phyloP scores from a whole-genome alignment of 2,113 vertebrate genomes.

The Datnioides undecimradiatus region DNA sequence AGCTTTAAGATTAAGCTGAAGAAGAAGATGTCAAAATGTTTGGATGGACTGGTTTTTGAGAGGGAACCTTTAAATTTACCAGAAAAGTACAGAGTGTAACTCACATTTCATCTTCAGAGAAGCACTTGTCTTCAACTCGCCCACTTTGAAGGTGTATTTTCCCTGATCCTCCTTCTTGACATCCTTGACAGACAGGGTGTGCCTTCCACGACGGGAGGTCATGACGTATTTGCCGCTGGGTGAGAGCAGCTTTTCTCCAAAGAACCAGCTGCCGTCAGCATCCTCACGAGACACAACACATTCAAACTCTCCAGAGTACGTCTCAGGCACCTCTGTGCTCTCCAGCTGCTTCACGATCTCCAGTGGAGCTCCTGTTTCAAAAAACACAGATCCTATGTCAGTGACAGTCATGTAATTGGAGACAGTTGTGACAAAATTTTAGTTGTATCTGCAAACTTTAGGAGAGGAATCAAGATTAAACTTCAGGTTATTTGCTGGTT shows the following conservation, averaged over 20 bases:
- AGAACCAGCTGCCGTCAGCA: conserved; percentile 93
- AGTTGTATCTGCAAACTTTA: not conserved
- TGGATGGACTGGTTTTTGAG: not conserved
- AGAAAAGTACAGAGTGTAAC: conserved; percentile 42
- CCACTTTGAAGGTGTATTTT: conserved; percentile 91
- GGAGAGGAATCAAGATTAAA: too few species aligned
- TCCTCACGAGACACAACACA: conserved; percentile 93
- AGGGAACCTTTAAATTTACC: not conserved
- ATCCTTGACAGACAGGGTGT: conserved; percentile 92
- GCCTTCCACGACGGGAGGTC: conserved; percentile 92
- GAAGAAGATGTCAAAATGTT: not conserved
- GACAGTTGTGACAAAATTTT: not conserved
- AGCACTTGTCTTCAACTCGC: conserved; percentile 88
- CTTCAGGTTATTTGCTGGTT: not conserved
- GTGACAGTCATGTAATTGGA: not conserved
- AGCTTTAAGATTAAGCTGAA: not conserved
- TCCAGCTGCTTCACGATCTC: conserved; percentile 92
- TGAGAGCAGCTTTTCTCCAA: conserved; percentile 86
- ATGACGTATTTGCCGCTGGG: conserved; percentile 89
- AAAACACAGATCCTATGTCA: not conserved
- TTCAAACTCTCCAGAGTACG: conserved; percentile 93
- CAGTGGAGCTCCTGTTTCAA: conserved; percentile 88
- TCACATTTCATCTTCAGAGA: conserved; percentile 96
- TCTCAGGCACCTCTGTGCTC: conserved; percentile 93
- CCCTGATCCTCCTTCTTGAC: conserved; percentile 97